Evolutionary conservation across 2,113 vertebrate species (phyloP).

Genomic region (Glareola pratincola): DNA sequence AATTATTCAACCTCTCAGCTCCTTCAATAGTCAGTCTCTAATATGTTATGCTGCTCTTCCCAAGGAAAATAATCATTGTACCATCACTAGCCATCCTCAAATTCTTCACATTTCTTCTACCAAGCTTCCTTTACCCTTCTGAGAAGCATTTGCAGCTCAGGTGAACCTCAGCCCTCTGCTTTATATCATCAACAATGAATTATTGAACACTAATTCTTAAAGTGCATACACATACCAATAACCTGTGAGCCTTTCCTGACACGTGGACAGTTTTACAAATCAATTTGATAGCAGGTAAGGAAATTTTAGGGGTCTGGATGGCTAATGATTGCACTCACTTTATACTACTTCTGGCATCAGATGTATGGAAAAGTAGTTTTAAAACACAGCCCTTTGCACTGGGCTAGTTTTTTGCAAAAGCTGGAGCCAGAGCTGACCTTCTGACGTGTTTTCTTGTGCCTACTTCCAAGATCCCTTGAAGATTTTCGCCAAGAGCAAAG

Average conservation of each 20-base stretch:
- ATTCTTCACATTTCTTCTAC: background rate
- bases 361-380: background rate
- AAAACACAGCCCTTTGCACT: background rate
- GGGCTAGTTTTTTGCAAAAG: background rate
- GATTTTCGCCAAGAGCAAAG: background rate
- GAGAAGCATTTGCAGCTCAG: background rate
- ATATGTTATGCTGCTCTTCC: background rate
- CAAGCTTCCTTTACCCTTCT: background rate
- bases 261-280: background rate
- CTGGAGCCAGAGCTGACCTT: background rate
- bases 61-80: background rate
- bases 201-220: background rate
- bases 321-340: background rate
- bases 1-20: background rate
- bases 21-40: background rate
- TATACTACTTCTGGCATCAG: background rate
- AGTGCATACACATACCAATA: background rate
- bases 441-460: background rate
- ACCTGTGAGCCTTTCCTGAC: background rate
- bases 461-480: background rate
- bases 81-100: background rate
- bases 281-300: background rate
- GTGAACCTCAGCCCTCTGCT: background rate
- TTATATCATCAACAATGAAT: background rate
- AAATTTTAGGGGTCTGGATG: background rate